A percentile compares a stretch with the other conserved stretches of the same genome.
These are phyloP conservation scores for Aldrovandia affinis DNA, from an alignment of 2,797 vertebrate genomes.

Conservation along the genomic window DNA sequence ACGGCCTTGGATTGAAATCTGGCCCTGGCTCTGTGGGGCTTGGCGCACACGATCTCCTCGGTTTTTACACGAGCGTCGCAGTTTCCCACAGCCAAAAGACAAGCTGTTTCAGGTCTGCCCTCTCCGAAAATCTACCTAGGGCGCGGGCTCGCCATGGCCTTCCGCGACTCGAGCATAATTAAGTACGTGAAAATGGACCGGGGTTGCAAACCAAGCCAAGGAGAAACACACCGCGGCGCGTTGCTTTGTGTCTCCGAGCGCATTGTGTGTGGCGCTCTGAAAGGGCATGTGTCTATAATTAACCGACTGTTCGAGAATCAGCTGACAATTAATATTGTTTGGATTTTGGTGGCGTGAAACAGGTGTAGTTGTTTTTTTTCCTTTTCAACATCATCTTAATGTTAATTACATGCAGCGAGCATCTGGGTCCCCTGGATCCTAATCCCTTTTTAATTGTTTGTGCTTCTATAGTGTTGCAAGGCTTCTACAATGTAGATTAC, in stretches of 20 bases:
- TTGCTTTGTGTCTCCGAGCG: constrained; percentile 1
- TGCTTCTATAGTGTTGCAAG: constrained; percentile 14
- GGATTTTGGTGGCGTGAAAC: constrained; percentile 45
- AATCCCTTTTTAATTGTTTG: constrained; percentile 80
- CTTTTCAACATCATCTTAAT: constrained; percentile 75
- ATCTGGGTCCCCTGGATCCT: constrained; percentile 72
- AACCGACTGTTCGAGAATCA: constrained; percentile 18
- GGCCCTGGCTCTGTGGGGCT: neutral
- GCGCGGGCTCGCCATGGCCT: neutral
- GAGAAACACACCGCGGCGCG: neutral
- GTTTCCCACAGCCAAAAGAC: neutral
- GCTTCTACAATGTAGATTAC: constrained; percentile 15
- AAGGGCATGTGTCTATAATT: constrained; percentile 27
- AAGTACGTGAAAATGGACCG: neutral
- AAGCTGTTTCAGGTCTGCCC: neutral
- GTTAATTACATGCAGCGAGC: constrained; percentile 77
- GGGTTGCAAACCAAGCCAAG: neutral
- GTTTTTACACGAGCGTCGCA: neutral
- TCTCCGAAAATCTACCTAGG: neutral
- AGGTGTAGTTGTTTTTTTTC: constrained; percentile 64
- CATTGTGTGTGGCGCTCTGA: neutral
- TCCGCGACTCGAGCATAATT: neutral
- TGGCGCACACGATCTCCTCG: neutral
- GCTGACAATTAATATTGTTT: constrained; percentile 21
- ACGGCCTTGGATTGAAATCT: neutral